Conservation (phyloP, 2,797 vertebrate genomes). For the Kryptolebias ocellatus region DNA sequence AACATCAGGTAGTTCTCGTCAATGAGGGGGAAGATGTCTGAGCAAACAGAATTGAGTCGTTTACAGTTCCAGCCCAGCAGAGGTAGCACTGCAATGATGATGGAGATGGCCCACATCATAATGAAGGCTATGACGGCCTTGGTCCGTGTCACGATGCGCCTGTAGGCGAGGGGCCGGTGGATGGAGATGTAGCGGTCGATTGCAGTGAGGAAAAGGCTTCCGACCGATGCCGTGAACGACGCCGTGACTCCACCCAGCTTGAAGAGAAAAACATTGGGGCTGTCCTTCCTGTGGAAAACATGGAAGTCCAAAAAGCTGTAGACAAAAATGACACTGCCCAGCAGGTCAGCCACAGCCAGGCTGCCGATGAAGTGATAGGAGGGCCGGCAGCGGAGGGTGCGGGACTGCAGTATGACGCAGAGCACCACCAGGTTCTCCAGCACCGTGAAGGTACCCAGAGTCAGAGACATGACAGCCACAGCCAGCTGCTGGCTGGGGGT, state of each 20-base stretch:
- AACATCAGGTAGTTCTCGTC: conserved; percentile 98
- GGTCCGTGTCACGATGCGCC: conserved; percentile 96
- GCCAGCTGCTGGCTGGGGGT: conserved; percentile 98
- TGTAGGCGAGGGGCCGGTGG: conserved; percentile 94
- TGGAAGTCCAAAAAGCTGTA: conserved; percentile 99
- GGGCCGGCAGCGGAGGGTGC: conserved; percentile 94
- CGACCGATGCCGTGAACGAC: conserved; percentile 97
- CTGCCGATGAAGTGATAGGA: conserved; percentile 99
- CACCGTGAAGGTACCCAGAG: conserved; percentile 96
- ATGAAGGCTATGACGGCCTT: conserved; percentile 98
- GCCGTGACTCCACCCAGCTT: conserved; percentile 98
- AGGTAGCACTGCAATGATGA: conserved; percentile 95
- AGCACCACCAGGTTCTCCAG: conserved; percentile 97
- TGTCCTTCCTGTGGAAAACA: conserved; percentile 97
- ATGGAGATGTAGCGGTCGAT: conserved; percentile 99
- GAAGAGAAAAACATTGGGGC: conserved; percentile 96
- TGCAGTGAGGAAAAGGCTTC: conserved; percentile 98
- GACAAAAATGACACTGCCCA: conserved; percentile 98
- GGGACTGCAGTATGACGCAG: conserved; percentile 95
- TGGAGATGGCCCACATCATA: conserved; percentile 98
- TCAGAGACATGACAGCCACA: conserved; percentile 93
- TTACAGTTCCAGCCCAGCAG: conserved; percentile 99
- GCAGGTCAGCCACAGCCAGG: conserved; percentile 95
- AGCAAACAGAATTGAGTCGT: conserved; percentile 93
- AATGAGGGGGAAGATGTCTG: conserved; percentile 98